phyloP scores from a whole-genome alignment of 2,888 invertebrate genomes.

The Tinea semifulvella region DNA sequence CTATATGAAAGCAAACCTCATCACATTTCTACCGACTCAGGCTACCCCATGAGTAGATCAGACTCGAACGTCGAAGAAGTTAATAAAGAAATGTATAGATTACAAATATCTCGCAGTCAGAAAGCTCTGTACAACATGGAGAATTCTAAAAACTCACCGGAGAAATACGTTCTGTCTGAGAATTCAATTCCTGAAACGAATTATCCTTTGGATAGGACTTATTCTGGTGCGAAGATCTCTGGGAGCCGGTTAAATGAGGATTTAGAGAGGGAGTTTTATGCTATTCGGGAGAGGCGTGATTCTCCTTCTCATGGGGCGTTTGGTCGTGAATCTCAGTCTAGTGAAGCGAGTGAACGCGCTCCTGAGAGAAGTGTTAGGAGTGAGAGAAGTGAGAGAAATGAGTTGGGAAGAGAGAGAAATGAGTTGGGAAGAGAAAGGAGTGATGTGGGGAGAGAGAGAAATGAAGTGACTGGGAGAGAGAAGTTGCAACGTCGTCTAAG shows the following conservation, averaged over 20 bases:
- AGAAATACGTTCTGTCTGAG: slow-evolving; percentile 46
- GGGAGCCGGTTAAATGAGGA: slow-evolving; percentile 56
- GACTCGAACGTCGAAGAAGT: slow-evolving; percentile 63
- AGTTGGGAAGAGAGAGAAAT: slow-evolving; percentile 22
- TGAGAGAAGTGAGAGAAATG: no score
- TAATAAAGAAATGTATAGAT: slow-evolving; percentile 61
- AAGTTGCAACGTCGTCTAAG: slow-evolving; percentile 72
- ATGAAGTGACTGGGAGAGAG: slow-evolving; percentile 29
- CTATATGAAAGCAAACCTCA: slow-evolving; percentile 58
- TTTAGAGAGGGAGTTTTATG: slow-evolving; percentile 50
- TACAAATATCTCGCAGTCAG: slow-evolving; percentile 60
- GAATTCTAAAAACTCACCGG: slow-evolving; percentile 48
- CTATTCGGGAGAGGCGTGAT: slow-evolving; percentile 36
- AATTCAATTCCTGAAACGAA: slow-evolving; percentile 49
- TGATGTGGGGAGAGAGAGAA: no score
- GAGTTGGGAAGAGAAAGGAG: slow-evolving; percentile 44
- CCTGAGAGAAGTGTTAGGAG: slow-evolving; percentile 39
- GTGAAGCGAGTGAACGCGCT: slow-evolving; percentile 47
- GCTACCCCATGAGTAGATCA: slow-evolving; percentile 56
- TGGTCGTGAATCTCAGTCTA: slow-evolving; percentile 45
- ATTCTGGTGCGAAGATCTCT: slow-evolving; percentile 56
- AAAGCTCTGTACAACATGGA: slow-evolving; percentile 59
- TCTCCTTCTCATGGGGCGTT: slow-evolving; percentile 43
- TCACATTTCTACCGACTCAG: slow-evolving; percentile 53
- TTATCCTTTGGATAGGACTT: slow-evolving; percentile 55